Percentiles rank a stretch among this genome's conserved stretches.
phyloP scores from a whole-genome alignment of 1,140 invertebrate genomes.

The Pseudachorutes palmiensis region DNA sequence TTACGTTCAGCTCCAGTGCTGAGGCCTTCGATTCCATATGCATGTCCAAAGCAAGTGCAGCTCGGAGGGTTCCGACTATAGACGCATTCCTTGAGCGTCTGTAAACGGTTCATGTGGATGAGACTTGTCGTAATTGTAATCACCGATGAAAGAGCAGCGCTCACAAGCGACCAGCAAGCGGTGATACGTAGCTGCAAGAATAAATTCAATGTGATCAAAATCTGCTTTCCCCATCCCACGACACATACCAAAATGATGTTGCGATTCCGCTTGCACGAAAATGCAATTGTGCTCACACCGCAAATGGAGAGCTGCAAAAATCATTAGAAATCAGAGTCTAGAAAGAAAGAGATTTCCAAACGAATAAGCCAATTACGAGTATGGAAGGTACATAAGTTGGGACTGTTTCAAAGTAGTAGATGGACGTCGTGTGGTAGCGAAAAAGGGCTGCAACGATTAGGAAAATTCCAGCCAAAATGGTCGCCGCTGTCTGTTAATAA shows the following conservation, averaged over 20 bases:
- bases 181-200: conserved; percentile 32
- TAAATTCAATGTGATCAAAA: conserved; percentile 5
- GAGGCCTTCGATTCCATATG: conserved; percentile 12
- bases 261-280: conserved; percentile 70
- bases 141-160: conserved; percentile 36
- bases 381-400: conserved; percentile 71
- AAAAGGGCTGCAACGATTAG: conserved; percentile 65
- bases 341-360: neutral
- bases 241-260: conserved; percentile 63
- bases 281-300: conserved; percentile 71
- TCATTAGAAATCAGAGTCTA: conserved; percentile 1
- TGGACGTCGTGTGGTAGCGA: conserved; percentile 65
- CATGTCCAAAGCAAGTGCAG: conserved; percentile 57
- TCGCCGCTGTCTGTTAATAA: no score
- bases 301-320: conserved; percentile 59
- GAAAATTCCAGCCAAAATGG: conserved; percentile 63
- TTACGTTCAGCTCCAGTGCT: conserved; percentile 17
- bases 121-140: conserved; percentile 86
- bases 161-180: conserved; percentile 35
- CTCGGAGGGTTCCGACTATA: conserved; percentile 67
- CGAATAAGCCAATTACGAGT: conserved; percentile 53
- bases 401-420: conserved; percentile 74
- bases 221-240: neutral
- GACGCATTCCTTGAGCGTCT: conserved; percentile 74
- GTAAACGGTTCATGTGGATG: conserved; percentile 83